Base-by-base conservation (phyloP, 1,140 invertebrate species). In the Tetragonula clypearis region DNA sequence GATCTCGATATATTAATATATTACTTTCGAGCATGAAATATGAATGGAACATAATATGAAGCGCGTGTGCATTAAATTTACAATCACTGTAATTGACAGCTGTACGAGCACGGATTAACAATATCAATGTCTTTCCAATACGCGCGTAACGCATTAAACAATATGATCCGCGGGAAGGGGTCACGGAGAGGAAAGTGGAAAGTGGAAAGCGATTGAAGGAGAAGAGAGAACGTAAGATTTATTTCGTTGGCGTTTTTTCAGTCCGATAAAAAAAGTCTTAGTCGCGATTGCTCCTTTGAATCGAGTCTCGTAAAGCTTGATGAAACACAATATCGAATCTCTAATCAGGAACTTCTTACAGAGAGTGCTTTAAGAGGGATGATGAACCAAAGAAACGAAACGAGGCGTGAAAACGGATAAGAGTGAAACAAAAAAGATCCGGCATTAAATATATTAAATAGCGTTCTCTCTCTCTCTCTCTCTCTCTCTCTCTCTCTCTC, bases 281-380 rank as follows among this genome's bases (percentile, higher is more conserved):
- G 80, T 73, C 72, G 80, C 71, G 85, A 90, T 88, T 83, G 62
- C 68, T 58, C 66, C 19, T 73, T 84, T 30, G 56, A 86, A 86
- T 85, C 73, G 41, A 49, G 41, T 14, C 41, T 73, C 76, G 68
- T 76, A 53, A 23, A 65, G 84, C 53, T 60, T 77, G 71, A 86
- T 84, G 88, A 91, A 88, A 87, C 84, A 79, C 69, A 75, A 77
- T 81, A 88, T 91, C 77, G 84, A 90, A 90, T 90, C 84, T 71
- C 75, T 90, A 89, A 90, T 92, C 91, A 88, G 74, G 80, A 90
- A 90, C 81, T 91, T 91, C 82, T 35, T 82, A 82, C 53, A 78
- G 82, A 56, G 83, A 88, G 77, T 87, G 81, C 17, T 62, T n/a
- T 62, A 55, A 62, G 60, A 12, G 41, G 55, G 1, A 60, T 41